Conservation (phyloP, 23 tunicate species). For the Trididemnum miniatum region DNA sequence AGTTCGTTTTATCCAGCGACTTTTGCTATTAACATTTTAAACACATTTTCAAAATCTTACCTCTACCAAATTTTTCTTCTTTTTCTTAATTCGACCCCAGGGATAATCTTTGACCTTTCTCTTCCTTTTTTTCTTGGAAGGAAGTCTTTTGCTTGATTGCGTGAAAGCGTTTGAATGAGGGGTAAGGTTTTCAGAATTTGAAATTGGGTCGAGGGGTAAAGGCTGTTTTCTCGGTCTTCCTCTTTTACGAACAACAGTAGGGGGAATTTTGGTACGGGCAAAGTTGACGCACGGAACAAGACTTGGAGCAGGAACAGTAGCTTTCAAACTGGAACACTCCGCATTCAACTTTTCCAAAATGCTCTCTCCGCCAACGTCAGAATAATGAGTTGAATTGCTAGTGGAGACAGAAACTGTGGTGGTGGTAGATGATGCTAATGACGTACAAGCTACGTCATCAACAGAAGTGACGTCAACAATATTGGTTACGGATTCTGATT, state of each 20-base stretch:
- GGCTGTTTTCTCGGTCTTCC: conserved; percentile 18
- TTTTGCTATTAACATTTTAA: too few relatives aligned
- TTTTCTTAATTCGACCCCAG: conserved; percentile 73
- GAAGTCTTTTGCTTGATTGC: neutral
- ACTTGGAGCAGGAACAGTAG: neutral
- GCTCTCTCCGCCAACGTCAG: neutral
- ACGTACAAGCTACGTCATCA: neutral
- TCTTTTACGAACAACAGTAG: conserved; percentile 11
- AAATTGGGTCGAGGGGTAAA: neutral
- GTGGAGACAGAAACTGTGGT: neutral
- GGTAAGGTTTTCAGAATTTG: neutral
- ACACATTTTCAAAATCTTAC: conserved; percentile 27
- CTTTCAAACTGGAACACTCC: neutral
- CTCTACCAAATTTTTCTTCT: conserved; percentile 41
- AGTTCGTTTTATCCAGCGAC: too few relatives aligned
- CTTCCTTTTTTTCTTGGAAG: conserved; percentile 43
- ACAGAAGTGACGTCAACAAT: neutral
- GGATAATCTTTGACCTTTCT: conserved; percentile 85
- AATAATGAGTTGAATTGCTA: too few relatives aligned
- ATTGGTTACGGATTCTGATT: neutral
- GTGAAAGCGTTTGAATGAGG: neutral
- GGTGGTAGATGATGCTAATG: neutral
- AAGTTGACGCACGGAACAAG: neutral
- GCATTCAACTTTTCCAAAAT: conserved; percentile 3
- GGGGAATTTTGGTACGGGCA: neutral